Evolutionary conservation across 1,140 invertebrate genomes (phyloP).

Genomic region (Lineus longissimus): DNA sequence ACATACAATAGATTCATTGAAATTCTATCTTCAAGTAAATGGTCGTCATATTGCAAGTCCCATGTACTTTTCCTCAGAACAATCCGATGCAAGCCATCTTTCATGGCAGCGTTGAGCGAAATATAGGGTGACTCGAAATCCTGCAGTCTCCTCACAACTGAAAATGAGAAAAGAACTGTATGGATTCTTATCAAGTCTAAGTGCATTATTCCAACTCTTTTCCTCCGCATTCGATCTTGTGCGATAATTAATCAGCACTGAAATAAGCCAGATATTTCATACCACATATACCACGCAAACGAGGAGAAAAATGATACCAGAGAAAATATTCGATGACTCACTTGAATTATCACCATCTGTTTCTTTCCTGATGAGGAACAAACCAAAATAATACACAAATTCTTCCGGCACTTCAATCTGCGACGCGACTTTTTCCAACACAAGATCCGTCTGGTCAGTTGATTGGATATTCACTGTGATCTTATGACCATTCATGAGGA

Average conservation of each 20-base stretch:
- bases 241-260: too few species aligned
- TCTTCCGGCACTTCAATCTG: constrained; percentile 71
- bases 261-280: too few species aligned
- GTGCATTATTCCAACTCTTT: too few species aligned
- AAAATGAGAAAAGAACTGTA: constrained; percentile 37
- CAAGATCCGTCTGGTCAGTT: constrained; percentile 74
- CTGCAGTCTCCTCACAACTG: constrained; percentile 80
- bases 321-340: constrained; percentile 43
- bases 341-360: constrained; percentile 64
- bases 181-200: constrained; percentile 4
- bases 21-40: constrained; percentile 74
- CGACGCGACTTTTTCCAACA: constrained; percentile 75
- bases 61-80: constrained; percentile 71
- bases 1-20: constrained; percentile 82
- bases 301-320: too few species aligned
- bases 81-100: constrained; percentile 44
- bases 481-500: constrained; percentile 78
- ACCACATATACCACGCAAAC: too few species aligned
- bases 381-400: constrained; percentile 79
- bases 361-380: constrained; percentile 78
- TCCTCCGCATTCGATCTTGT: too few species aligned
- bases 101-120: constrained; percentile 68
- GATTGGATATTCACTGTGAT: constrained; percentile 76
- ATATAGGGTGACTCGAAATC: constrained; percentile 95
- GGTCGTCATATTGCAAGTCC: constrained; percentile 78